Evolutionary conservation across 2,797 vertebrate species (phyloP), one percentile per base, ranked within the genome.

Genomic region (Clarias fuscus): DNA sequence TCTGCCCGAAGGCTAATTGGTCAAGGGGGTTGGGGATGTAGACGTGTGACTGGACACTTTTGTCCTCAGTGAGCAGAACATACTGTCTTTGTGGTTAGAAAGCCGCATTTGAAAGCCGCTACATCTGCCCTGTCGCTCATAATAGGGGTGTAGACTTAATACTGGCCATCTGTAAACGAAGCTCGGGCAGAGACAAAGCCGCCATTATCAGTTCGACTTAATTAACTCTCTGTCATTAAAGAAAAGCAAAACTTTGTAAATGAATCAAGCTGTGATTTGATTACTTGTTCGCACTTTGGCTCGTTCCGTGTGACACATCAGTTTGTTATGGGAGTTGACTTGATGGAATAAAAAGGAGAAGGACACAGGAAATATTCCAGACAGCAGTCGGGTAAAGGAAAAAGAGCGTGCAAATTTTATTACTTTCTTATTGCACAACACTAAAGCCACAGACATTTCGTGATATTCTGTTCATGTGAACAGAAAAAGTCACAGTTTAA

Each of bases 351-450:
- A 64, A 65, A 56, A 65, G 58, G 86, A 62, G 30, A 86, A 58
- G 40, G 56, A 84, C 85, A 91, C 87, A 93, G 92, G 93, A 95
- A 95, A 92, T 92, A 87, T 86, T 88, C 92, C 91, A 94, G 93
- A 93, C 93, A 88, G 88, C 80, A 91, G 76, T 79, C 80, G 8
- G 53, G 80, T 70, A 64, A 61, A 67, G 59, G 43, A 72, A 71
- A 53, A 40, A 43, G 20, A 8, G 77, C 20, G 13, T 78, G 13
- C 4, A 80, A 11, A 27, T 22, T 67, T 67, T 82, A 65, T 40
- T 30, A 40, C 7, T 48, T 65, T 81, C 15, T 81, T 61, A 6
- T 59, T 78, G 22, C 77, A 43, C 37, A 64, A 62, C 59, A 80
- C 17, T 11, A 30, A 58, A 77, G 53, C 30, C 75, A 18, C 33